These are phyloP conservation scores for Arnoldichthys spilopterus DNA, from an alignment of 2,797 vertebrate genomes.

Conservation along the genomic window DNA sequence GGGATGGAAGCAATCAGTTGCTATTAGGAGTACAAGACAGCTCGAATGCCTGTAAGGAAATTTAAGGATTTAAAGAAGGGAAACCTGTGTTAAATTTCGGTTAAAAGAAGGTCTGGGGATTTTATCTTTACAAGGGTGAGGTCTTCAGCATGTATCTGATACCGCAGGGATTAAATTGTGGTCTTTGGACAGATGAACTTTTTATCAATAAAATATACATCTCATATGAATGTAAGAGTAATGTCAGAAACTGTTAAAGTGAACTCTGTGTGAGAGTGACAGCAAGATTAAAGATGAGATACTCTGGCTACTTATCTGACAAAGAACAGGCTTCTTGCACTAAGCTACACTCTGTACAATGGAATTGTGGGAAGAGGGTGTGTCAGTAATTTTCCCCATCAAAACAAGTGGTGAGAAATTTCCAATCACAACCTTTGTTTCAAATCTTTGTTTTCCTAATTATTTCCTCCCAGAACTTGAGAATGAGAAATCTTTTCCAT, in stretches of 20 bases:
- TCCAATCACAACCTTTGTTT: constrained; percentile 53
- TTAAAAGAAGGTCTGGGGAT: constrained; percentile 15
- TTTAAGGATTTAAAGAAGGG: constrained; percentile 5
- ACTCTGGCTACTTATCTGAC: constrained; percentile 11
- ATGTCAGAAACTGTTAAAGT: constrained; percentile 5
- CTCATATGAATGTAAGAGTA: neutral
- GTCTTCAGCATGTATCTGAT: neutral
- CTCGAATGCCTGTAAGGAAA: constrained; percentile 19
- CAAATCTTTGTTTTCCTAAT: constrained; percentile 47
- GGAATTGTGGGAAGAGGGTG: constrained; percentile 56
- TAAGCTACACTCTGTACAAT: constrained; percentile 41
- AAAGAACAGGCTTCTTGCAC: constrained; percentile 25
- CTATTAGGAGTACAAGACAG: constrained; percentile 67
- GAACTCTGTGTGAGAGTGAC: neutral
- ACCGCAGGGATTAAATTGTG: constrained; percentile 3
- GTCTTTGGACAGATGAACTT: constrained; percentile 3
- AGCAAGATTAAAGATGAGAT: neutral
- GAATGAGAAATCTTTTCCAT: constrained; percentile 50
- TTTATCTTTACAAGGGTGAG: neutral
- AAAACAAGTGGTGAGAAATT: constrained; percentile 59
- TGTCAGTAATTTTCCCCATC: constrained; percentile 51
- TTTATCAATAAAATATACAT: neutral
- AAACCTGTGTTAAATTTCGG: constrained; percentile 10
- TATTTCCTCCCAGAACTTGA: constrained; percentile 41
- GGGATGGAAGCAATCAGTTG: constrained; percentile 72